phyloP scores from a whole-genome alignment of 1,140 invertebrate species.

The Drosophila persimilis region DNA sequence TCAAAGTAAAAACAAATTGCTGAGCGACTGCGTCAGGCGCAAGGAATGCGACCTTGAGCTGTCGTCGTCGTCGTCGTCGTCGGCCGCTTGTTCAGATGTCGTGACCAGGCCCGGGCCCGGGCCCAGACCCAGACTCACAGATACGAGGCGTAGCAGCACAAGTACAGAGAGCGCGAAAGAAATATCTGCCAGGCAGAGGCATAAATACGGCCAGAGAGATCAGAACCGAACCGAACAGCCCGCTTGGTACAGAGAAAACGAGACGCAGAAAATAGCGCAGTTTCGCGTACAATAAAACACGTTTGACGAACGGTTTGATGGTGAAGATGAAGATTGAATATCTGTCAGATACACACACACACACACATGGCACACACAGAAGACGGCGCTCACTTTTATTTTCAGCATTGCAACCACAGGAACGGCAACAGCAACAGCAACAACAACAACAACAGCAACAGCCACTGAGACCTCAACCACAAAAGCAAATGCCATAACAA shows the following conservation, averaged over 20 bases:
- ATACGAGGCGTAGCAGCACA: background rate
- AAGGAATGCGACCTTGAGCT: slow-evolving; percentile 77
- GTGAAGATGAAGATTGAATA: slow-evolving; percentile 75
- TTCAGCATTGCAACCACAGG: slow-evolving; percentile 65
- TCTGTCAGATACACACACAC: slow-evolving; percentile 62
- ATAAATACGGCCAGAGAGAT: slow-evolving; percentile 15
- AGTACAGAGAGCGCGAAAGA: slow-evolving; percentile 14
- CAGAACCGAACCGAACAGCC: slow-evolving; percentile 18
- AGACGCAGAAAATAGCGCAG: slow-evolving; percentile 62
- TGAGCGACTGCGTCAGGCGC: slow-evolving; percentile 60
- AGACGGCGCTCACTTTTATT: slow-evolving; percentile 69
- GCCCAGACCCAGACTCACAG: slow-evolving; percentile 20
- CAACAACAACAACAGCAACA: slow-evolving; percentile 33
- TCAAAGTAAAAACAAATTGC: slow-evolving; percentile 57
- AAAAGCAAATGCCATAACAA: slow-evolving; percentile 52
- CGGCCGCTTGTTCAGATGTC: slow-evolving; percentile 63
- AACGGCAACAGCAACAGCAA: slow-evolving; percentile 38
- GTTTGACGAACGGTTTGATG: slow-evolving; percentile 74
- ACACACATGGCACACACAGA: slow-evolving; percentile 15
- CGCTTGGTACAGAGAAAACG: slow-evolving; percentile 30
- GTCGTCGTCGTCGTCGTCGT: slow-evolving; percentile 62
- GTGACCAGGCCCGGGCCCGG: slow-evolving; percentile 52
- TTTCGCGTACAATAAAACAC: slow-evolving; percentile 67
- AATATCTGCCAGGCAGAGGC: slow-evolving; percentile 26
- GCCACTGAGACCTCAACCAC: slow-evolving; percentile 10